Percentiles rank a stretch among this genome's conserved stretches.
These are phyloP conservation scores for Pogona vitticeps DNA, from an alignment of 2,113 vertebrate species.

Conservation along the genomic window DNA sequence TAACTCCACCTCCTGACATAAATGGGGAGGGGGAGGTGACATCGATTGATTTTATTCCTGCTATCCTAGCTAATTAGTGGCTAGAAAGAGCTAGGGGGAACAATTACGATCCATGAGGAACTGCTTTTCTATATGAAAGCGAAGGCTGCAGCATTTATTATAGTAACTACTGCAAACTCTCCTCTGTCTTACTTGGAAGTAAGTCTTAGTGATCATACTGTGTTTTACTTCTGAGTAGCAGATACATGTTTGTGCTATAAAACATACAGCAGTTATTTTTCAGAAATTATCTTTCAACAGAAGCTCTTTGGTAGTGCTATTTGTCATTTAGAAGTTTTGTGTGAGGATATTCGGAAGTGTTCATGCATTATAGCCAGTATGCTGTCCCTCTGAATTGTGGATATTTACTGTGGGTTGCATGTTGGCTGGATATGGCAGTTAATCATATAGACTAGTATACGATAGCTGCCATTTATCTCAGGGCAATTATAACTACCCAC, in stretches of 20 bases:
- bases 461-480: neutral
- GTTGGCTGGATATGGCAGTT: neutral
- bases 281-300: neutral
- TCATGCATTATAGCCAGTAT: neutral
- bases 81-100: constrained; percentile 17
- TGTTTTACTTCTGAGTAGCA: neutral
- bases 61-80: constrained; percentile 57
- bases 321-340: neutral
- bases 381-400: neutral
- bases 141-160: neutral
- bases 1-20: constrained; percentile 3
- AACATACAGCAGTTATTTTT: neutral
- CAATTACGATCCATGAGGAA: neutral
- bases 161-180: neutral
- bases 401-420: neutral
- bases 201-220: neutral
- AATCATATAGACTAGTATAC: neutral
- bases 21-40: constrained; percentile 3
- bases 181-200: neutral
- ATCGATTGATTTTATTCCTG: constrained; percentile 44
- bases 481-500: neutral
- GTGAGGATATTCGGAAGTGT: neutral
- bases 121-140: neutral
- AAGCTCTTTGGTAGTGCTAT: neutral
- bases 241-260: neutral